Conservation (phyloP, 1,140 invertebrate species). For the Samia ricini region DNA sequence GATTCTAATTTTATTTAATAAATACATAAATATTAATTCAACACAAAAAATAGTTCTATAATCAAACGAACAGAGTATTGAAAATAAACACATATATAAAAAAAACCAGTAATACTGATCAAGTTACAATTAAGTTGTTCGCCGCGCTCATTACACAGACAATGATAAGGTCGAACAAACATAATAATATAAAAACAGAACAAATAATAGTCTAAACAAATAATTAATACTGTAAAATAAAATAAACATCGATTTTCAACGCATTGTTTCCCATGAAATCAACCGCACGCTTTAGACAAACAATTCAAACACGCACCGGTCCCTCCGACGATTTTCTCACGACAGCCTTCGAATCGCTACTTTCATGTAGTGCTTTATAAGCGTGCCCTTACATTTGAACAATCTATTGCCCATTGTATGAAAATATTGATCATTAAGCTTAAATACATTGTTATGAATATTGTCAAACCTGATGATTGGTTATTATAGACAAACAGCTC, state of each 20-base stretch:
- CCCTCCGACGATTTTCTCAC: conserved; percentile 8
- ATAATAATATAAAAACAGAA: background rate
- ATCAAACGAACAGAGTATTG: background rate
- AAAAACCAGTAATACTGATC: background rate
- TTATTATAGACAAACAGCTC: conserved; percentile 7
- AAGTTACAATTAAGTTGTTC: background rate
- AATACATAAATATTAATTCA: too few species aligned
- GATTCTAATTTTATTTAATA: too few species aligned
- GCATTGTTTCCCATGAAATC: conserved; percentile 25
- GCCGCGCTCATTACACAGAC: background rate
- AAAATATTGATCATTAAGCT: conserved; percentile 17
- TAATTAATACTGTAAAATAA: conserved; percentile 2
- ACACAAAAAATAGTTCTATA: background rate
- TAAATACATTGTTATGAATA: conserved; percentile 9
- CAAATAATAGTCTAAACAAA: background rate
- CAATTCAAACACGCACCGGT: conserved; percentile 6
- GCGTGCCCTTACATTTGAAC: background rate
- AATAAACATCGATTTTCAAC: conserved; percentile 14
- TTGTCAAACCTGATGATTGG: conserved; percentile 12
- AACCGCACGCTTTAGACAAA: conserved; percentile 20
- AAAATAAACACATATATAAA: background rate
- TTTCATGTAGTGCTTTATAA: conserved; percentile 8
- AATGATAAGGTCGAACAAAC: background rate
- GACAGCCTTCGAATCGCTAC: conserved; percentile 1
- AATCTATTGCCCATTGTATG: conserved; percentile 20